Percentiles rank a stretch among this genome's conserved stretches.
These are phyloP conservation scores for Brachionus plicatilis DNA, from an alignment of 1,140 invertebrate genomes.

Conservation along the genomic window DNA sequence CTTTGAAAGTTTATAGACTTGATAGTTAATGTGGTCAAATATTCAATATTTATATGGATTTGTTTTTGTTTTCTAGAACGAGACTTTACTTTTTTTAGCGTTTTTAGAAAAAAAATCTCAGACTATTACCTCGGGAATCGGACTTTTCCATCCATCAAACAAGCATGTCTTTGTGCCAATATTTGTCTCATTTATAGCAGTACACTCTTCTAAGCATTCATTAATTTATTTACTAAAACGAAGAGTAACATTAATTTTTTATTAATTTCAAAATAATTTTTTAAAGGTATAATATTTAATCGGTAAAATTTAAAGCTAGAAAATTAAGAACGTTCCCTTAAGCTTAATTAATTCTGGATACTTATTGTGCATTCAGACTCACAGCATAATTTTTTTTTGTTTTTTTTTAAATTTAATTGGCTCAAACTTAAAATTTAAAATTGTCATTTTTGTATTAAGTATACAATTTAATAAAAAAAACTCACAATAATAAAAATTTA, in stretches of 20 bases:
- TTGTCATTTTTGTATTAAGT: background rate
- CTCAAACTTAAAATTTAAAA: background rate
- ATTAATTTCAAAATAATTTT: background rate
- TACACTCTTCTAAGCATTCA: background rate
- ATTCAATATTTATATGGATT: constrained; percentile 9
- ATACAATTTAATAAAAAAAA: background rate
- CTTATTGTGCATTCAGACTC: background rate
- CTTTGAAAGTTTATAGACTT: background rate
- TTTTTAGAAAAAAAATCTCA: background rate
- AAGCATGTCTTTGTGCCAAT: background rate
- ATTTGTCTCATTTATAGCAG: background rate
- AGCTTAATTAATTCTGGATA: background rate
- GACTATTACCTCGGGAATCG: background rate
- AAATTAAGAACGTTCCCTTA: background rate
- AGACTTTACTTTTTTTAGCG: background rate
- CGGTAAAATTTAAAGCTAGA: background rate
- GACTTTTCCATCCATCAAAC: background rate
- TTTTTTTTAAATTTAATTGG: background rate
- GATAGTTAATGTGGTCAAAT: constrained; percentile 23
- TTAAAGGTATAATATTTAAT: background rate
- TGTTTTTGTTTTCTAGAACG: background rate
- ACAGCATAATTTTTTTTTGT: background rate
- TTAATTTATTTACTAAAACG: background rate
- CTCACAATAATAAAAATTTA: background rate
- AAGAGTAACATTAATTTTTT: background rate